phyloP scores from a whole-genome alignment of 2,888 invertebrate genomes.

The Corbicula japonica region DNA sequence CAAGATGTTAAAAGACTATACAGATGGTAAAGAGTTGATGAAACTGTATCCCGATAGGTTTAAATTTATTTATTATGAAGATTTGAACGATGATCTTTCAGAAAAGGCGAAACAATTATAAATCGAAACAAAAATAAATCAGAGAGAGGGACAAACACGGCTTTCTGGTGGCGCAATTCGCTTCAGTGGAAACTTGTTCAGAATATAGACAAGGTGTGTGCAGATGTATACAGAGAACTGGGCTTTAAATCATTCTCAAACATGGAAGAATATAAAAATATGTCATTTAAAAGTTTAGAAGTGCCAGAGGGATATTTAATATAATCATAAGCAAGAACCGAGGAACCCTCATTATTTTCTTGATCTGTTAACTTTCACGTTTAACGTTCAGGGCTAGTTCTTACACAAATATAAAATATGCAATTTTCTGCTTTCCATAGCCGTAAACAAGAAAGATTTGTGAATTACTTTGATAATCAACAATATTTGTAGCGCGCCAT shows the following conservation, averaged over 20 bases:
- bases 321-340: too few relatives aligned
- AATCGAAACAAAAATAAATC: background rate
- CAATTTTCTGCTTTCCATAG: too few relatives aligned
- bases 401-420: too few relatives aligned
- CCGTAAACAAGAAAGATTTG: too few relatives aligned
- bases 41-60: conserved; percentile 25
- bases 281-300: conserved; percentile 7
- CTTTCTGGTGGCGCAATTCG: conserved; percentile 53
- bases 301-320: background rate
- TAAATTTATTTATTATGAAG: conserved; percentile 19
- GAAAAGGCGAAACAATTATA: conserved; percentile 15
- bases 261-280: conserved; percentile 5
- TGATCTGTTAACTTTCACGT: too few relatives aligned
- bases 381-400: too few relatives aligned
- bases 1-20: conserved; percentile 12
- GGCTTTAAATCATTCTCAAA: conserved; percentile 35
- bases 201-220: conserved; percentile 34
- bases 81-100: conserved; percentile 15
- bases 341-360: too few relatives aligned
- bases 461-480: too few relatives aligned
- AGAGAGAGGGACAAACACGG: conserved; percentile 33
- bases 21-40: background rate
- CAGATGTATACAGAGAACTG: conserved; percentile 20
- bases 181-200: conserved; percentile 36
- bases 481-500: too few relatives aligned